These are phyloP conservation scores for Hyperoplus immaculatus DNA, from an alignment of 2,797 vertebrate genomes.

Conservation along the genomic window DNA sequence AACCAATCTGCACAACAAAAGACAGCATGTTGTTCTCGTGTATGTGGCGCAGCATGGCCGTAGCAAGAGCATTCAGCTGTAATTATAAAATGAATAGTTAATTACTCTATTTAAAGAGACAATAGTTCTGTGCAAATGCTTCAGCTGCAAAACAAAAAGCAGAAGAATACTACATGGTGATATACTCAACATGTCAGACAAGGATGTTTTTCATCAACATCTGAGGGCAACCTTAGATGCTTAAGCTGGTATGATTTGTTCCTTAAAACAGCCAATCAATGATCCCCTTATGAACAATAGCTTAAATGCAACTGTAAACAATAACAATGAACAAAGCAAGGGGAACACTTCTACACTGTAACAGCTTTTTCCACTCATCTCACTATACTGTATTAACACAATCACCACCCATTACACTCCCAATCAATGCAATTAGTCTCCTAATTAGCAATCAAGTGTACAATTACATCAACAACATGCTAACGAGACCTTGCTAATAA, in stretches of 20 bases:
- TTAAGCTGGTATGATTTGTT: conserved; percentile 2
- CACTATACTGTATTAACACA: conserved; percentile 27
- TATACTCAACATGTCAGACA: background rate
- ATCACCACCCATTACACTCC: conserved; percentile 40
- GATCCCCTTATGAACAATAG: background rate
- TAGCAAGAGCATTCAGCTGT: background rate
- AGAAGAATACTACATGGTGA: background rate
- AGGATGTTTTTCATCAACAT: background rate
- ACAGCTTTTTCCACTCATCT: conserved; percentile 7
- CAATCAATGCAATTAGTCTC: conserved; percentile 55
- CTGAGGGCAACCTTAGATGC: background rate
- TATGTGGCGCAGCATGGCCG: background rate
- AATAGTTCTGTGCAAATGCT: background rate
- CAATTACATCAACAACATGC: conserved; percentile 62
- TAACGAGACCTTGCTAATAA: conserved; percentile 56
- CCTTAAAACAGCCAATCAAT: background rate
- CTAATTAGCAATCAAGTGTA: conserved; percentile 62
- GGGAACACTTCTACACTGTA: background rate
- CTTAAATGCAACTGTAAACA: background rate
- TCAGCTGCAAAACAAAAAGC: background rate
- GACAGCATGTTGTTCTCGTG: background rate
- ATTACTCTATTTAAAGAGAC: background rate
- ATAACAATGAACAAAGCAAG: background rate
- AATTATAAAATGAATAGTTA: background rate
- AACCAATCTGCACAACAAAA: conserved; percentile 2